Base-by-base conservation (phyloP, 1,140 invertebrate species). In the Drosophila jambulina region DNA sequence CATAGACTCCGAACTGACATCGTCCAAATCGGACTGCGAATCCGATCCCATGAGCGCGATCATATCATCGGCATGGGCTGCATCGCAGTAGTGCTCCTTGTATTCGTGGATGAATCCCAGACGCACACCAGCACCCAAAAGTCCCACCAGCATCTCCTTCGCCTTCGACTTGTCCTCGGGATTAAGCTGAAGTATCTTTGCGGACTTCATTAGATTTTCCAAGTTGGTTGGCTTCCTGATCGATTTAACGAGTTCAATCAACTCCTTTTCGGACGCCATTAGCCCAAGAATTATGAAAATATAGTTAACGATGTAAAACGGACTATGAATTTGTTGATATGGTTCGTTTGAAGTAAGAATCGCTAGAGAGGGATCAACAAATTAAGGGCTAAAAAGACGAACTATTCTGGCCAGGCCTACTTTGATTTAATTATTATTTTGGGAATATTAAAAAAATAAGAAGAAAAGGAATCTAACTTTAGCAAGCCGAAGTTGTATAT, bases 101-200 rank as follows among this genome's bases (percentile, higher is more conserved):
- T 56, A 34, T 21, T 78, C 56, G 17, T 57, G n/a, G 1, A 78
- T 15, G 6, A 36, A 60, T 2, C 75, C 77, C 5, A 65, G 29
- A 3, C 25, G 23, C 12, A 71, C 27, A 4, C 42, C 74, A 7
- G 48, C 40, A 2, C 17, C 23, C 10, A 78, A 17, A 1, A 78
- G 9, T 23, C 4, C 10, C 25, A 15, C 13, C 12, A 56, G 34
- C 21, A 56, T 4, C 21, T 38, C 34, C 53, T 12, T 56, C 2
- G 53, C 53, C 21, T 56, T 54, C 8, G 15, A 3, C 21, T 36
- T 36, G 2, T 38, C 34, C 34, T 36, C 34, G 15, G 53, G 3
- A n/a, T 5, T n/a, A 12, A 56, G 53, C 21, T 56, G 32, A 56
- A 8, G 3, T n/a, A 56, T 23, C 5, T 38, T n/a, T 0, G 15